phyloP scores from a whole-genome alignment of 2,888 invertebrate genomes.

The Liopterus haemorrhoidalis region DNA sequence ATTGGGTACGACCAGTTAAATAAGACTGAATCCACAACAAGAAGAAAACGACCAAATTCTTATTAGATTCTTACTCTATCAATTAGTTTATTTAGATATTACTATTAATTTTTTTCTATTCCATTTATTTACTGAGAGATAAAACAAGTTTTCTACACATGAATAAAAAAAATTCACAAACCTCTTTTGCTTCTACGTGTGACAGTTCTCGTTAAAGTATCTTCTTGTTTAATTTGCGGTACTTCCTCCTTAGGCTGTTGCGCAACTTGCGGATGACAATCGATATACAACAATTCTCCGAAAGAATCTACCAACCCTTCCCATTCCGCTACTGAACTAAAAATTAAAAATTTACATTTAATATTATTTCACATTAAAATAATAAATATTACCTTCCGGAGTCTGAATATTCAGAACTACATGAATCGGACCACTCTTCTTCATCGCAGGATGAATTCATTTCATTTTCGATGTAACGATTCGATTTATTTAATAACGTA shows the following conservation, averaged over 20 bases:
- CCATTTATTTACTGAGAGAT: too few species aligned
- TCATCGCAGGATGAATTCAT: conserved; percentile 32
- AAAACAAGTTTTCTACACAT: too few species aligned
- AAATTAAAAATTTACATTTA: conserved; percentile 24
- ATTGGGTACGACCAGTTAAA: too few species aligned
- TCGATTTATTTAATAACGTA: conserved; percentile 14
- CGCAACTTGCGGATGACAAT: conserved; percentile 49
- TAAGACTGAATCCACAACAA: too few species aligned
- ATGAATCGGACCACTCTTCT: conserved; percentile 43
- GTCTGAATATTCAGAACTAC: conserved; percentile 54
- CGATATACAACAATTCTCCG: conserved; percentile 63
- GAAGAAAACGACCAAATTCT: too few species aligned
- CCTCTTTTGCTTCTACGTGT: conserved; percentile 43
- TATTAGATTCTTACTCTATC: too few species aligned
- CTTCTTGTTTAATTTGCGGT: conserved; percentile 31
- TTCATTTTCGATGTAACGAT: conserved; percentile 19
- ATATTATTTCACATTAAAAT: not conserved
- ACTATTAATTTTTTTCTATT: too few species aligned
- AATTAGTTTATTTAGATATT: too few species aligned
- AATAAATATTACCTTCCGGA: conserved; percentile 50
- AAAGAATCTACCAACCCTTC: conserved; percentile 58
- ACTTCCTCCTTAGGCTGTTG: conserved; percentile 28
- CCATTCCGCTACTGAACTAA: conserved; percentile 64
- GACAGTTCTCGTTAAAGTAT: conserved; percentile 39
- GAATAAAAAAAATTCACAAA: too few species aligned